Percentiles rank a stretch among this genome's conserved stretches.
Conservation (phyloP, 1,140 invertebrate genomes). For the Eupristina koningsbergeri region DNA sequence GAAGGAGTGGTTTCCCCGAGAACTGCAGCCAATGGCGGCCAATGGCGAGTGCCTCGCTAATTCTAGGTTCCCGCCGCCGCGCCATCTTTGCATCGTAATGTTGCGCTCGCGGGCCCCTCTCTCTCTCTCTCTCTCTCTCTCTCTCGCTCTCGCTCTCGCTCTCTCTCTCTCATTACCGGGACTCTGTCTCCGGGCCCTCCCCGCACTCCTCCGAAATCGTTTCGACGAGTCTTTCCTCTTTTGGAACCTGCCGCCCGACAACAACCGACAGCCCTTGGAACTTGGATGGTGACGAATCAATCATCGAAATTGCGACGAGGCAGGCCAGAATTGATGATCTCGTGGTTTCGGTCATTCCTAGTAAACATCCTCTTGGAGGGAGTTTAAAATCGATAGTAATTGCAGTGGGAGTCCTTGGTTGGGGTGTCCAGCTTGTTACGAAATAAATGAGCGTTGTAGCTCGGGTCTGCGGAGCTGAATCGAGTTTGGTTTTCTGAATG, state of each 20-base stretch:
- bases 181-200: background rate
- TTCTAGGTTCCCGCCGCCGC: conserved; percentile 71
- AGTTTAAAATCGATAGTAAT: too few species aligned
- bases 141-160: conserved; percentile 25
- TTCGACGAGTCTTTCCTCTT: background rate
- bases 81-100: conserved; percentile 75
- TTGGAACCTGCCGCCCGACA: too few species aligned
- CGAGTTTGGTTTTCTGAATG: too few species aligned
- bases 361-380: too few species aligned
- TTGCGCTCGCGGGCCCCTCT: conserved; percentile 61
- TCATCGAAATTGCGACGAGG: background rate
- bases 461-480: too few species aligned
- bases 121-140: conserved; percentile 43
- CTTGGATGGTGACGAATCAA: background rate
- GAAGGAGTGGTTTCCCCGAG: conserved; percentile 72
- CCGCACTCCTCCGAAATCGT: background rate
- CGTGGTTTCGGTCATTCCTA: too few species aligned
- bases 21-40: conserved; percentile 65
- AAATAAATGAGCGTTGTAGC: too few species aligned
- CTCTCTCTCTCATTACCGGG: conserved; percentile 46
- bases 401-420: too few species aligned
- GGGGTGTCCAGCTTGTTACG: too few species aligned
- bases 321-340: too few species aligned
- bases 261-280: too few species aligned
- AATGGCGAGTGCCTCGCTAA: conserved; percentile 74